Evolutionary conservation across 2,113 vertebrate genomes (phyloP), one percentile per base, ranked within the genome.

Genomic region (Pholis gunnellus): DNA sequence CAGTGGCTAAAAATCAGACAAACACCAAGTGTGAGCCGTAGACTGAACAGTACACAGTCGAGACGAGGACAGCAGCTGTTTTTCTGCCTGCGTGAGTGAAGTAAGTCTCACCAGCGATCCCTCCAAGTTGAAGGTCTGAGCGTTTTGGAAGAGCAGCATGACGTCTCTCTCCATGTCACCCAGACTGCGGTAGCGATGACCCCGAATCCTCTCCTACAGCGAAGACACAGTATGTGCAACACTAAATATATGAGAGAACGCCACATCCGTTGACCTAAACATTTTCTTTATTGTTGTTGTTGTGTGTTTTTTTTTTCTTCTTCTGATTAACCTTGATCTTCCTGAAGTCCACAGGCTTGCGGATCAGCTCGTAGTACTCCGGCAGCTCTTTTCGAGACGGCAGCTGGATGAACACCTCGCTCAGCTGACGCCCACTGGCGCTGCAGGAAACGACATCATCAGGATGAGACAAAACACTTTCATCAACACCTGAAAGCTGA

Each of bases 381-480:
- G 98, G 98, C 42, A 99, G 96, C 88, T 99, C 98, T 85, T 99
- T 99, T 17, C 98, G 96, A 1, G 98, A 99, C 0, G 98, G 98
- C 29, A 99, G 95, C 94, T 99, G 98, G 92, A 99, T 99, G 91
- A 99, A 99, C 0, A 99, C 98, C 83, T 99, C 97, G 0, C 98
- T 99, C 50, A 99, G 96, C 93, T 98, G 98, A 9, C 98, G 97
- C 68, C 98, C 97, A 72, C 96, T 97, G 44, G 96, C 94, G 15
- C 97, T 97, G 86, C 34, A 57, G 66, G 67, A 78, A 18, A 56
- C 64, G 57, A 84, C 67, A 88, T 81, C 70, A 73, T 46, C 64
- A 79, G 38, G 9, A 40, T 2, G 48, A 84, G 54, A 74, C 29
- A 15, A n/a, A 40, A 54, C 20, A 29, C 52, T 40, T 18, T 38